These are phyloP conservation scores for Montipora cactus DNA, from an alignment of 64 coral and sea anemone genomes.

Conservation along the genomic window DNA sequence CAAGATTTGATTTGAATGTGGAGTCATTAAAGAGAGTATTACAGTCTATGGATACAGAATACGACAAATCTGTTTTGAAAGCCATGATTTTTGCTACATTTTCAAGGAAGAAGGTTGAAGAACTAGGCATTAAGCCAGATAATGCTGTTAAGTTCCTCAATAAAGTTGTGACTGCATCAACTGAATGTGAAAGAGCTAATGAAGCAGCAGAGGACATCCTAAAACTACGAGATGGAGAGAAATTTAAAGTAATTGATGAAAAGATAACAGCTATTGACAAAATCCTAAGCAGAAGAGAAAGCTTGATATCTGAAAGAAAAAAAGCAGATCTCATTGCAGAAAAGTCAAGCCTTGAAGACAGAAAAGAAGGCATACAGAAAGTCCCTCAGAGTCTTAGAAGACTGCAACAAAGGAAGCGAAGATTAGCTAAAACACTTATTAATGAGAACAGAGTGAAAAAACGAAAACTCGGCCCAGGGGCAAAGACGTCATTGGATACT, in stretches of 20 bases:
- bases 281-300: slow-evolving; percentile 60
- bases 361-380: slow-evolving; percentile 70
- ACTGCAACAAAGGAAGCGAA: slow-evolving; percentile 66
- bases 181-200: slow-evolving; percentile 65
- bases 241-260: slow-evolving; percentile 60
- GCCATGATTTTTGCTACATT: slow-evolving; percentile 72
- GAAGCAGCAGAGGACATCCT: slow-evolving; percentile 61
- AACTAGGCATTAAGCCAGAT: slow-evolving; percentile 70
- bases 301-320: slow-evolving; percentile 63
- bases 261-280: slow-evolving; percentile 66
- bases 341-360: slow-evolving; percentile 56
- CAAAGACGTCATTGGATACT: not conserved
- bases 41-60: slow-evolving; percentile 74
- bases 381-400: slow-evolving; percentile 42
- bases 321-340: slow-evolving; percentile 69
- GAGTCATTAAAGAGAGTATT: slow-evolving; percentile 70
- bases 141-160: slow-evolving; percentile 65
- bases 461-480: slow-evolving; percentile 57
- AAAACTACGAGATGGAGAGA: slow-evolving; percentile 64
- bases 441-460: slow-evolving; percentile 72
- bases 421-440: slow-evolving; percentile 42
- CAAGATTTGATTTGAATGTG: slow-evolving; percentile 78
- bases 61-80: slow-evolving; percentile 75
- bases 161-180: slow-evolving; percentile 65
- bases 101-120: slow-evolving; percentile 66